Evolutionary conservation across 2,888 invertebrate species (phyloP).

Genomic region (Neoscelio sp.): DNA sequence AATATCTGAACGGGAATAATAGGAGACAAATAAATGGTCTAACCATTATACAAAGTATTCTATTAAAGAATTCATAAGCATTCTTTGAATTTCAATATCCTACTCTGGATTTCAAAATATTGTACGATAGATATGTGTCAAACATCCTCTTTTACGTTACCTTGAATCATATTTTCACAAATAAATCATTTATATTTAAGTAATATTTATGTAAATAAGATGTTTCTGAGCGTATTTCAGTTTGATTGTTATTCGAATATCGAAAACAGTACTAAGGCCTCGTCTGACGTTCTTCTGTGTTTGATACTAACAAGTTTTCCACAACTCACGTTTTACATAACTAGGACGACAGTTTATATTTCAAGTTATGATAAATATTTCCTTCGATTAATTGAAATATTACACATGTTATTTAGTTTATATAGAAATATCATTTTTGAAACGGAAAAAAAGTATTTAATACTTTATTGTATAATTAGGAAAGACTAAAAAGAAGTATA

Average conservation of each 20-base stretch:
- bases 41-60: background rate
- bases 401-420: too few relatives aligned
- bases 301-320: slow-evolving; percentile 7
- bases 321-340: slow-evolving; percentile 14
- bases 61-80: slow-evolving; percentile 12
- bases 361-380: too few relatives aligned
- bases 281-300: background rate
- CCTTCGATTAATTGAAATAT: slow-evolving; percentile 1
- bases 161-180: slow-evolving; percentile 11
- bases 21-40: too few relatives aligned
- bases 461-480: too few relatives aligned
- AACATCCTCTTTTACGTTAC: slow-evolving; percentile 17
- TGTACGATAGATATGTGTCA: slow-evolving; percentile 25
- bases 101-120: slow-evolving; percentile 1
- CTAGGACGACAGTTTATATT: background rate
- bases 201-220: slow-evolving; percentile 20
- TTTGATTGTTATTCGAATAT: slow-evolving; percentile 29
- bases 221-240: slow-evolving; percentile 14
- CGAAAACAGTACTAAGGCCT: slow-evolving; percentile 7
- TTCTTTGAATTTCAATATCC: slow-evolving; percentile 33
- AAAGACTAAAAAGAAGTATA: too few relatives aligned
- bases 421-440: too few relatives aligned
- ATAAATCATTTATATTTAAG: slow-evolving; percentile 31
- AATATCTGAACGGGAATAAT: too few relatives aligned
- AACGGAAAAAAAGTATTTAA: background rate